These are phyloP conservation scores for Drosophila buzzatii DNA, from an alignment of 2,888 invertebrate genomes.

Conservation along the genomic window DNA sequence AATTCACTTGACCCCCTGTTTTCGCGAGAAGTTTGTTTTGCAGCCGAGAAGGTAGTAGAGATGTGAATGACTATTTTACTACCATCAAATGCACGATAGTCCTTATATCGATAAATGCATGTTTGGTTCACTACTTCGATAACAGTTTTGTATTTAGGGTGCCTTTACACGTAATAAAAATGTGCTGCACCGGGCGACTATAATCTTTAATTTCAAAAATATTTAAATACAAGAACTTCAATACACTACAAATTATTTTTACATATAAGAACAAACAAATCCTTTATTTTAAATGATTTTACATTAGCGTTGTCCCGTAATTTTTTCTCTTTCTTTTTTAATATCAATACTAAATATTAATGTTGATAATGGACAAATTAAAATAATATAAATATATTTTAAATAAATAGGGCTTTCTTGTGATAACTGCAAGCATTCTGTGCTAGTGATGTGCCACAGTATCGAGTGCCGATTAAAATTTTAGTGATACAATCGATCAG, in stretches of 20 bases:
- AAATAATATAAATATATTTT: background rate
- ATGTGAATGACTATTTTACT: constrained; percentile 28
- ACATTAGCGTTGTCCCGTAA: too few species aligned
- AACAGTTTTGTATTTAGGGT: background rate
- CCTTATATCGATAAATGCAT: constrained; percentile 23
- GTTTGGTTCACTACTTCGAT: constrained; percentile 6
- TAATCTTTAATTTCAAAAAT: background rate
- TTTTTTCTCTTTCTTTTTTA: too few species aligned
- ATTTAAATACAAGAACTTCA: background rate
- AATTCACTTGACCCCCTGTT: constrained; percentile 44
- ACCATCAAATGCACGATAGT: constrained; percentile 12
- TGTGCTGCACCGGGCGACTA: background rate
- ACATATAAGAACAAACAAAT: too few species aligned
- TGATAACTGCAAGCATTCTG: background rate
- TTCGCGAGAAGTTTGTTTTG: constrained; percentile 57
- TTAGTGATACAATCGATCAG: constrained; percentile 29
- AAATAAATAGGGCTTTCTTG: background rate
- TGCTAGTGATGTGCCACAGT: background rate
- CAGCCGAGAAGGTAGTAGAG: constrained; percentile 58
- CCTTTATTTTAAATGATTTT: background rate
- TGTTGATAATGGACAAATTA: background rate
- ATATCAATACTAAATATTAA: background rate
- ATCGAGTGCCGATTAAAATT: constrained; percentile 5
- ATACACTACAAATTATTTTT: too few species aligned
- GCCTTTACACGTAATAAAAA: background rate